These are phyloP conservation scores for Phalloptychus januarius DNA, from an alignment of 2,797 vertebrate genomes.

Conservation along the genomic window DNA sequence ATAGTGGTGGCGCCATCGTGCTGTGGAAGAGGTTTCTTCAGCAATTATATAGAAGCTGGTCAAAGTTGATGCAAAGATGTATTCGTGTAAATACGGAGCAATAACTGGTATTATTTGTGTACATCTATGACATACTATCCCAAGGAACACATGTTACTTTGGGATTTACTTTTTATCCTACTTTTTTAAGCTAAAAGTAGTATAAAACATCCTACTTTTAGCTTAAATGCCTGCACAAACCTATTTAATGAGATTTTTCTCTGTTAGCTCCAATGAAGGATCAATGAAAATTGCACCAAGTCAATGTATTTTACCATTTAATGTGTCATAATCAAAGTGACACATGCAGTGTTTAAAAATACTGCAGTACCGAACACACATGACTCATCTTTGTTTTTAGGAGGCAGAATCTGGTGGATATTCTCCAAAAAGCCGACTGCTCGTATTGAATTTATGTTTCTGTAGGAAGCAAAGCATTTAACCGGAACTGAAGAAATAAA, in stretches of 20 bases:
- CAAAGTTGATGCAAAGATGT: not conserved
- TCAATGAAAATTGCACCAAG: not conserved
- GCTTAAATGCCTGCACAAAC: not conserved
- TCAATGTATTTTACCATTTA: slow-evolving; percentile 3
- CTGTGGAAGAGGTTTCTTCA: not conserved
- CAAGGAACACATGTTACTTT: not conserved
- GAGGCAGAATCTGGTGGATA: slow-evolving; percentile 30
- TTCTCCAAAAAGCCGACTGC: slow-evolving; percentile 29
- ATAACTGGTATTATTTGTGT: not conserved
- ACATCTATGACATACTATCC: not conserved
- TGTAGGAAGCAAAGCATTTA: slow-evolving; percentile 25
- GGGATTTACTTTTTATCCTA: no score
- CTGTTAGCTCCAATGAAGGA: not conserved
- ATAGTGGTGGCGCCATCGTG: not conserved
- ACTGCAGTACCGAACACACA: slow-evolving; percentile 2
- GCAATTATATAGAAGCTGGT: not conserved
- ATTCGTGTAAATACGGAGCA: not conserved
- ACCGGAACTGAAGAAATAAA: slow-evolving; percentile 8
- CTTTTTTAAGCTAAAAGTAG: no score
- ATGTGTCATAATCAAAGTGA: slow-evolving; percentile 3
- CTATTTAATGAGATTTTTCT: not conserved
- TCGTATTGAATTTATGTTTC: slow-evolving; percentile 15
- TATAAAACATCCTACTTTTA: slow-evolving; percentile 6
- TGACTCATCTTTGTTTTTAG: slow-evolving; percentile 48
- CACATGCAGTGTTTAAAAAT: slow-evolving; percentile 17